Evolutionary conservation across 1,140 invertebrate species (phyloP).

Genomic region (Dermatophagoides farinae): DNA sequence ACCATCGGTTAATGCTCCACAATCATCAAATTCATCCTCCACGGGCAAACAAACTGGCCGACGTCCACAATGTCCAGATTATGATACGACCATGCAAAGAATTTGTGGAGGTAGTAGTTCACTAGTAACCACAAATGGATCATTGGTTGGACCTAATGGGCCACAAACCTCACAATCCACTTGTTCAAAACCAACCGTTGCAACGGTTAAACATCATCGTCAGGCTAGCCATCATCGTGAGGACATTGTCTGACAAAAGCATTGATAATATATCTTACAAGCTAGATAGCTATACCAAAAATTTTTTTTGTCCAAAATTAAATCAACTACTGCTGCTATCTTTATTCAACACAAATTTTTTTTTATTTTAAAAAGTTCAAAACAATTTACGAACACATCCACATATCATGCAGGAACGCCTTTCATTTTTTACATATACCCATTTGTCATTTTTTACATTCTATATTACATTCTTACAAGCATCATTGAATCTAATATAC

Average conservation of each 20-base stretch:
- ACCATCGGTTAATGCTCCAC: not conserved
- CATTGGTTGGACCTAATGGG: not conserved
- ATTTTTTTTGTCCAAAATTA: too few species aligned
- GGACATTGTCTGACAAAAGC: not conserved
- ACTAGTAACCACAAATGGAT: not conserved
- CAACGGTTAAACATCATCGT: not conserved
- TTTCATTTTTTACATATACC: too few species aligned
- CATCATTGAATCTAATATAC: too few species aligned
- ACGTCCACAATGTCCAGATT: slow-evolving; percentile 1
- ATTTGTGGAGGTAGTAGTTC: not conserved
- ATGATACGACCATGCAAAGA: slow-evolving; percentile 5
- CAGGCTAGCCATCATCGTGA: not conserved
- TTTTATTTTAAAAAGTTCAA: too few species aligned
- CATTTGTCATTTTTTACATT: too few species aligned
- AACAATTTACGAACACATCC: too few species aligned
- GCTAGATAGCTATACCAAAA: too few species aligned
- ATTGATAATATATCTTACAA: too few species aligned
- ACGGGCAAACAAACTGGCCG: not conserved
- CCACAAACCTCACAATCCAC: not conserved
- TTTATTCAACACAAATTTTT: too few species aligned
- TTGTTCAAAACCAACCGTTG: not conserved
- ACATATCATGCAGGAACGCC: too few species aligned
- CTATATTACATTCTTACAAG: too few species aligned
- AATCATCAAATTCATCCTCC: not conserved
- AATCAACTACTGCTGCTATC: too few species aligned